Evolutionary conservation across 2,888 invertebrate genomes (phyloP).

Genomic region (Netelia melanura): DNA sequence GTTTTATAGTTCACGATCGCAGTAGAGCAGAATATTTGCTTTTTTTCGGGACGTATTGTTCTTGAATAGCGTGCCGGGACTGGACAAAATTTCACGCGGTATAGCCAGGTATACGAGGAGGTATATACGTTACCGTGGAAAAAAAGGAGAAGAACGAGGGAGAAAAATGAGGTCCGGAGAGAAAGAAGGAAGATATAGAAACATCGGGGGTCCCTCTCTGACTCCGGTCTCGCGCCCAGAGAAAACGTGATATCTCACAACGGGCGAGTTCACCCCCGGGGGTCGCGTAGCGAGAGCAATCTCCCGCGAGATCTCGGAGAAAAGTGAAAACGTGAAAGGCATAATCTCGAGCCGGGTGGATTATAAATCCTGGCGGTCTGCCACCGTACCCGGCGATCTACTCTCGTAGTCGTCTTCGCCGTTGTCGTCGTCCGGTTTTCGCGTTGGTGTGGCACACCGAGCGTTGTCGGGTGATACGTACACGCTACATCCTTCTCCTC

Average conservation of each 20-base stretch:
- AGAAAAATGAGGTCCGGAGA: conserved; percentile 10
- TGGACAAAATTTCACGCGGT: conserved; percentile 39
- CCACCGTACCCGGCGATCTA: conserved; percentile 54
- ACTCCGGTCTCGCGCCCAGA: conserved; percentile 36
- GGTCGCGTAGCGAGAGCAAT: conserved; percentile 66
- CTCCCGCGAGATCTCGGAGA: conserved; percentile 69
- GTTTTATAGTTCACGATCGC: conserved; percentile 18
- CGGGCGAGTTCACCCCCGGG: conserved; percentile 55
- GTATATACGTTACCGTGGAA: conserved; percentile 16
- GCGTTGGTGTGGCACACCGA: conserved; percentile 21
- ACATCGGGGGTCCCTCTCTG: conserved; percentile 11
- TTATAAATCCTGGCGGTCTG: conserved; percentile 71
- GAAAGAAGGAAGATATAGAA: conserved; percentile 10
- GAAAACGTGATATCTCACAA: conserved; percentile 61
- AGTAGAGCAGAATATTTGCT: neutral
- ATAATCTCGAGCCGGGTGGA: conserved; percentile 74
- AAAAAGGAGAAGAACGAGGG: conserved; percentile 32
- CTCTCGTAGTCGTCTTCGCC: conserved; percentile 42
- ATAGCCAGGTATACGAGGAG: conserved; percentile 8
- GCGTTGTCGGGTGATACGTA: neutral
- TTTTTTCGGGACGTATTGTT: conserved; percentile 36
- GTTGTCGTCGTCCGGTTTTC: conserved; percentile 22
- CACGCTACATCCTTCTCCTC: neutral
- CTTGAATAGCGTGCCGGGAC: conserved; percentile 42
- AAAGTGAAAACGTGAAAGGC: conserved; percentile 68